A percentile compares a stretch with the other conserved stretches of the same genome.
phyloP scores from a whole-genome alignment of 2,113 vertebrate genomes.

The Progne subis region DNA sequence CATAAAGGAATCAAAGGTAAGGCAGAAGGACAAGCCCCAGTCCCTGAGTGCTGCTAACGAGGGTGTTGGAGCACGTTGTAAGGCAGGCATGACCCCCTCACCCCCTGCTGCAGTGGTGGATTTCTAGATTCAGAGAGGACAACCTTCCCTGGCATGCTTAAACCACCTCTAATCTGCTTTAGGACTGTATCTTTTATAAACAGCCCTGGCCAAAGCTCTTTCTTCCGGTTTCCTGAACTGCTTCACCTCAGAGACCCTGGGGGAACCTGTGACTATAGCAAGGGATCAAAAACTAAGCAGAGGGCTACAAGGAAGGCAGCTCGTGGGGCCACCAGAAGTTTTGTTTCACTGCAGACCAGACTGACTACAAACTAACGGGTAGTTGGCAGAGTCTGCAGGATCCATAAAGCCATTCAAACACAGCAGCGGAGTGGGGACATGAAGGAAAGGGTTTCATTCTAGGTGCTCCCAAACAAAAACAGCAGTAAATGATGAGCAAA shows the following conservation, averaged over 20 bases:
- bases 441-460: background rate
- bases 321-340: background rate
- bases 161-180: slow-evolving; percentile 67
- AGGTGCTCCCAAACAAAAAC: background rate
- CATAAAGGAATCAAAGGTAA: slow-evolving; percentile 50
- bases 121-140: slow-evolving; percentile 53
- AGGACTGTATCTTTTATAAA: slow-evolving; percentile 48
- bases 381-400: background rate
- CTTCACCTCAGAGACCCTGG: slow-evolving; percentile 58
- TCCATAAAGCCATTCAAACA: background rate
- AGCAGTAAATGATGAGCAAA: background rate
- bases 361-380: background rate
- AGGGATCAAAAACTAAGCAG: slow-evolving; percentile 4
- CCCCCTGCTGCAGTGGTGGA: background rate
- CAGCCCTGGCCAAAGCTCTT: slow-evolving; percentile 50
- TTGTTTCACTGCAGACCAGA: background rate
- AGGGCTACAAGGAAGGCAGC: background rate
- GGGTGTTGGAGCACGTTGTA: slow-evolving; percentile 14
- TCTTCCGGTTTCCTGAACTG: slow-evolving; percentile 55
- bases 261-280: background rate
- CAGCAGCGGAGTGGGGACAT: accelerated
- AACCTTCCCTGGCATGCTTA: slow-evolving; percentile 59
- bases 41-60: background rate
- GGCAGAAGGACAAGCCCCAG: slow-evolving; percentile 2
- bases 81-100: slow-evolving; percentile 28